A percentile compares a stretch with the other conserved stretches of the same genome.
These are phyloP conservation scores for Xestia rhomboidea DNA, from an alignment of 2,888 invertebrate species.

Conservation along the genomic window DNA sequence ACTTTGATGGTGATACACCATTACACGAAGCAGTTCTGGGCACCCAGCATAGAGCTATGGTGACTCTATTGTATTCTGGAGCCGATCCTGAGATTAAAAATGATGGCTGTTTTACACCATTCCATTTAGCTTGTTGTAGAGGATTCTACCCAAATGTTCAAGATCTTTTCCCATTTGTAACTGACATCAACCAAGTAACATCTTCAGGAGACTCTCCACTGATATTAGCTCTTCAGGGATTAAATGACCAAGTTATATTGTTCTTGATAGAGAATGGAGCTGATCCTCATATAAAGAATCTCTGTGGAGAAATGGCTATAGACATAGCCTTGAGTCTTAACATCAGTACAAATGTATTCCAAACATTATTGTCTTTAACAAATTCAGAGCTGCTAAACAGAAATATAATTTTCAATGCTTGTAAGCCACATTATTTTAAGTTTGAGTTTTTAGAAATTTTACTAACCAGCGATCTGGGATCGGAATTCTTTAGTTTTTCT, in stretches of 20 bases:
- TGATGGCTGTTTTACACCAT: constrained; percentile 80
- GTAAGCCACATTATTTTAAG: constrained; percentile 86
- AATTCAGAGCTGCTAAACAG: constrained; percentile 76
- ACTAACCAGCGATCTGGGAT: constrained; percentile 82
- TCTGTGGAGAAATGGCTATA: constrained; percentile 78
- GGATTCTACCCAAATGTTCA: constrained; percentile 79
- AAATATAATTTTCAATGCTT: constrained; percentile 82
- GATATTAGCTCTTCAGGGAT: constrained; percentile 80
- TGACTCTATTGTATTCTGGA: constrained; percentile 83
- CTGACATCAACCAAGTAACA: constrained; percentile 81
- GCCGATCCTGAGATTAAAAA: constrained; percentile 84
- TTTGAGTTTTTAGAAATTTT: constrained; percentile 83
- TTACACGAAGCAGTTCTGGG: constrained; percentile 85
- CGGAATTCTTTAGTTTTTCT: constrained; percentile 83
- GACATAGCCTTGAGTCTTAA: constrained; percentile 81
- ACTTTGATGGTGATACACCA: constrained; percentile 88
- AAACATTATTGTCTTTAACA: constrained; percentile 78
- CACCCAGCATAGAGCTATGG: constrained; percentile 76
- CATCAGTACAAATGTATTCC: constrained; percentile 76
- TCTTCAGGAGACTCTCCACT: constrained; percentile 82
- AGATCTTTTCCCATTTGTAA: constrained; percentile 80
- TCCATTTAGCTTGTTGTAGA: constrained; percentile 86
- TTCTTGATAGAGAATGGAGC: constrained; percentile 84
- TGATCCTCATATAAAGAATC: constrained; percentile 82
- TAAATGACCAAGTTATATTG: constrained; percentile 78